phyloP scores from a whole-genome alignment of 2,797 vertebrate genomes.

The Molossus molossus region DNA sequence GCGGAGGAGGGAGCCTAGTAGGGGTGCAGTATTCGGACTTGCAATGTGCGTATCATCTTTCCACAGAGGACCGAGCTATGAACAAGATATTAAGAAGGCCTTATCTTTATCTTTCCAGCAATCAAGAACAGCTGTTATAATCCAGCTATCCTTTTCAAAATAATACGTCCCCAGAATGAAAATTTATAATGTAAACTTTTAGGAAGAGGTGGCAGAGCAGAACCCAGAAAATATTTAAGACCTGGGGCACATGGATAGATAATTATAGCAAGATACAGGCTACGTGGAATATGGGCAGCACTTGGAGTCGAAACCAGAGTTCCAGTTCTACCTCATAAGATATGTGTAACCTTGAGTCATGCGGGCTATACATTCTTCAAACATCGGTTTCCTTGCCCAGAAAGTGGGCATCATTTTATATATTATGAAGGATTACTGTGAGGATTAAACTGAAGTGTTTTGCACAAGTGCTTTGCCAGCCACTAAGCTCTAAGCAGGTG shows the following conservation, averaged over 20 bases:
- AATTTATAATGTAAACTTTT: slow-evolving; percentile 11
- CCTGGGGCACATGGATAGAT: background rate
- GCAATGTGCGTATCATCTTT: background rate
- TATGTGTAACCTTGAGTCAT: background rate
- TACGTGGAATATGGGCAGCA: background rate
- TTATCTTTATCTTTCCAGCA: background rate
- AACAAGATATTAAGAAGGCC: background rate
- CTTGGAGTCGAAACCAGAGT: background rate
- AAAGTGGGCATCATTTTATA: background rate
- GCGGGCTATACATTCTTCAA: background rate
- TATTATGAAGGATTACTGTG: background rate
- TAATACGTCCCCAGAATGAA: background rate
- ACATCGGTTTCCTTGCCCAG: background rate
- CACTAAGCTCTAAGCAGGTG: background rate
- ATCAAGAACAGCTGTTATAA: background rate
- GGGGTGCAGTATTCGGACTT: background rate
- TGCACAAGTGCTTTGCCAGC: background rate
- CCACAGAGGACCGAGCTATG: background rate
- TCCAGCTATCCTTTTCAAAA: slow-evolving; percentile 1
- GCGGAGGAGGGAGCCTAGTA: too few species aligned
- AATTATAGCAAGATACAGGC: background rate
- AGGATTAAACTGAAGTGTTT: background rate
- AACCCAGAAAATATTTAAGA: slow-evolving; percentile 2
- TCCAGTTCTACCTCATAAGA: background rate
- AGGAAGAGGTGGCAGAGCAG: background rate